Evolutionary conservation across 2,797 vertebrate genomes (phyloP).

Genomic region (Myotis pilosus): DNA sequence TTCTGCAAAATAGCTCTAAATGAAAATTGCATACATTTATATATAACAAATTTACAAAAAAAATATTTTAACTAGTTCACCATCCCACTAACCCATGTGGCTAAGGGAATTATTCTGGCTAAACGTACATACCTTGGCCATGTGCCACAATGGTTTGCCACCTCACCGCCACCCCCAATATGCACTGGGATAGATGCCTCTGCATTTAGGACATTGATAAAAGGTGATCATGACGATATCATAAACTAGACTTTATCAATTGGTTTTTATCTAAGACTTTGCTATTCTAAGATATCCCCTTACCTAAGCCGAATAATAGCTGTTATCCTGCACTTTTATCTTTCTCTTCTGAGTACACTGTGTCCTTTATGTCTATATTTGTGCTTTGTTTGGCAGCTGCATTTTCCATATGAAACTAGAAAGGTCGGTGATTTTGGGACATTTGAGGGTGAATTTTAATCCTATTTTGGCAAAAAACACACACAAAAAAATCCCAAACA

Average conservation of each 20-base stretch:
- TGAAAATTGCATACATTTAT: neutral
- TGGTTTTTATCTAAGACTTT: neutral
- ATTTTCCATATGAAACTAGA: neutral
- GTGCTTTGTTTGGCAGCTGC: neutral
- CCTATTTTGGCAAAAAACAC: neutral
- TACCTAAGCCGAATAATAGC: neutral
- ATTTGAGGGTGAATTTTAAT: neutral
- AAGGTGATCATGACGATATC: neutral
- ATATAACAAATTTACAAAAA: neutral
- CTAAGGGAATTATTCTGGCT: neutral
- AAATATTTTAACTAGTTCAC: neutral
- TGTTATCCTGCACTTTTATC: neutral
- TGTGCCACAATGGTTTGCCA: neutral
- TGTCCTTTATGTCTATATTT: neutral
- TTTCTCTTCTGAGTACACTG: neutral
- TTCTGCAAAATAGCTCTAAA: neutral
- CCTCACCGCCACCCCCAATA: rapidly evolving
- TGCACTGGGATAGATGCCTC: neutral
- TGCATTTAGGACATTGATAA: neutral
- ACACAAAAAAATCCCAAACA: too few species aligned
- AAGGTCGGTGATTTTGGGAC: neutral
- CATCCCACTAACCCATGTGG: neutral
- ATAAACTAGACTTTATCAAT: neutral
- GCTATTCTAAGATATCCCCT: neutral
- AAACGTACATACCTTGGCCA: neutral